Evolutionary conservation across 2,113 vertebrate species (phyloP).

Genomic region (Indri indri): DNA sequence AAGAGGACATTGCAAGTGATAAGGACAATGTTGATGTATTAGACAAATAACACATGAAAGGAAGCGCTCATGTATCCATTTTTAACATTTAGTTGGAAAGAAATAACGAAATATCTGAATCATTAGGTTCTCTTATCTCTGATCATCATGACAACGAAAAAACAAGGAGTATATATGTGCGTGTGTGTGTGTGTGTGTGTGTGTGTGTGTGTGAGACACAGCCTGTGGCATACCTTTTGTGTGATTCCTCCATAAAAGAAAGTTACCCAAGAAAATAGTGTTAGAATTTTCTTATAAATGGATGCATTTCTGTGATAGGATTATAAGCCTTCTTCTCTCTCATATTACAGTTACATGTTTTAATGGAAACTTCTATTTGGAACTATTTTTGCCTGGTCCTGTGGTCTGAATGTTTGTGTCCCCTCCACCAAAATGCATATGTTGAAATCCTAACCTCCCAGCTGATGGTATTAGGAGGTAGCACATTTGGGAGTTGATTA

Average conservation of each 20-base stretch:
- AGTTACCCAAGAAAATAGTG: background rate
- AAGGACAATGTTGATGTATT: background rate
- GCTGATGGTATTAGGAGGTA: background rate
- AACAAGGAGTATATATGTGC: background rate
- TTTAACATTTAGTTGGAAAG: slow-evolving; percentile 64
- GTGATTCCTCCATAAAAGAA: background rate
- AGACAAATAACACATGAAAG: slow-evolving; percentile 19
- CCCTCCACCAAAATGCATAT: background rate
- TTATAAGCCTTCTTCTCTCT: background rate
- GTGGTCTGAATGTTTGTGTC: background rate
- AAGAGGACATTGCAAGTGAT: background rate
- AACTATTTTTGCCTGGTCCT: background rate
- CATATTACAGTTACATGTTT: background rate
- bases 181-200: background rate
- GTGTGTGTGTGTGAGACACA: no score
- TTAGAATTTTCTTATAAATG: background rate
- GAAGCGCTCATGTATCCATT: slow-evolving; percentile 49
- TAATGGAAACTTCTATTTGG: background rate
- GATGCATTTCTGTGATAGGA: background rate
- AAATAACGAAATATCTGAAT: background rate
- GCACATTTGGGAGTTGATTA: background rate
- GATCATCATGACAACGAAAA: background rate
- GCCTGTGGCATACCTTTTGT: background rate
- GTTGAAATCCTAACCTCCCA: background rate
- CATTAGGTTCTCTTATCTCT: background rate